Percentiles rank a stretch among this genome's conserved stretches.
Conservation (phyloP, 2,113 vertebrate species). For the Lontra canadensis region DNA sequence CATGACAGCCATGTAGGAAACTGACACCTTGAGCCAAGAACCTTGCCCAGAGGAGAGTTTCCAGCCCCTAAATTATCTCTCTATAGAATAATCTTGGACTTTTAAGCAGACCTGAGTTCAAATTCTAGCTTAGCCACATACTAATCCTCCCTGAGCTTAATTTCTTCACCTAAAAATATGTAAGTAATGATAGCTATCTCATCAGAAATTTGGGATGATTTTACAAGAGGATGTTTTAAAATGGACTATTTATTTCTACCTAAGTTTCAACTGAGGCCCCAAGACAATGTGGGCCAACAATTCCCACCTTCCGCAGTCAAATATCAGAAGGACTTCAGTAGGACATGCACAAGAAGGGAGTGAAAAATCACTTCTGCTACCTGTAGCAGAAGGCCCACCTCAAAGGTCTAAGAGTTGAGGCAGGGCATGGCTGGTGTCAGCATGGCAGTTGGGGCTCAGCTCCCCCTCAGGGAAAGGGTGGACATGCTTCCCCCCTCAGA, state of each 20-base stretch:
- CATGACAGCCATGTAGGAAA: background rate
- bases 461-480: background rate
- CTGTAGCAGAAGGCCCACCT: background rate
- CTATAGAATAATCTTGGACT: background rate
- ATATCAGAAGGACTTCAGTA: background rate
- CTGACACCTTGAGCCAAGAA: background rate
- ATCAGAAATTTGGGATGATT: background rate
- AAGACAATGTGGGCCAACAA: background rate
- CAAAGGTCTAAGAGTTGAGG: background rate
- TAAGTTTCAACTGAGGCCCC: background rate
- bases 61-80: background rate
- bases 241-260: background rate
- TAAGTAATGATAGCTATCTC: background rate
- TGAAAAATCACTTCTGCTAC: background rate
- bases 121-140: background rate
- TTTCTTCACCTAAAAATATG: background rate
- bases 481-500: fast-evolving
- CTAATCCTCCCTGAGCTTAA: background rate
- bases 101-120: background rate
- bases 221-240: background rate
- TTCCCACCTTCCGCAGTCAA: background rate
- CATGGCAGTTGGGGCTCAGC: background rate
- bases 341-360: background rate
- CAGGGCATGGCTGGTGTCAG: background rate
- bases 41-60: background rate